Conservation (phyloP, 1,140 invertebrate species). For the Dufourea novaeangliae region DNA sequence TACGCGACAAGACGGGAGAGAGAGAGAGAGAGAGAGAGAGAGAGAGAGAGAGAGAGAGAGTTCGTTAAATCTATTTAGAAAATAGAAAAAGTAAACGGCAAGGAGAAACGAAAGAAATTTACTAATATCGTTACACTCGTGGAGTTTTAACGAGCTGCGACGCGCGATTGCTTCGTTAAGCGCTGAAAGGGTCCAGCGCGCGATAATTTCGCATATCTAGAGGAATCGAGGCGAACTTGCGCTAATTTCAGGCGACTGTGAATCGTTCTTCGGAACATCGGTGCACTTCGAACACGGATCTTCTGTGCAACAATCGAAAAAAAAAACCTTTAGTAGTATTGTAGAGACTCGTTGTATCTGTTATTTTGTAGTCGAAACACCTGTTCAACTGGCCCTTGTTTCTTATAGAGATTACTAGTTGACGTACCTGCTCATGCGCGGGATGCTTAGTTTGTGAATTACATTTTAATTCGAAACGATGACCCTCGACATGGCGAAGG, state of each 20-base stretch:
- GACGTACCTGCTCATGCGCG: no score
- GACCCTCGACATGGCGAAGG: no score
- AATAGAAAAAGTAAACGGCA: neutral
- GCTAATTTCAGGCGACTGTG: conserved; percentile 5
- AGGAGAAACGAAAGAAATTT: neutral
- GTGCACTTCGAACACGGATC: neutral
- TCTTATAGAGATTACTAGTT: no score
- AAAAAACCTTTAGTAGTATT: neutral
- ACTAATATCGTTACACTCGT: neutral
- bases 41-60: no score
- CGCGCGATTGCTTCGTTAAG: conserved; percentile 22
- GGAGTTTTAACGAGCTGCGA: conserved; percentile 34
- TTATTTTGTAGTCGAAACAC: no score
- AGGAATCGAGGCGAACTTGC: neutral
- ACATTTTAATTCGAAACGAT: no score
- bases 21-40: no score
- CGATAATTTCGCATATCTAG: neutral
- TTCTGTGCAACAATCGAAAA: neutral
- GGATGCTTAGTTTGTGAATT: no score
- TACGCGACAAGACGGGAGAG: no score
- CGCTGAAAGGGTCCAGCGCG: neutral
- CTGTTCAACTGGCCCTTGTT: no score
- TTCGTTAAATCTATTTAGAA: conserved; percentile 28
- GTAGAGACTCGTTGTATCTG: neutral
- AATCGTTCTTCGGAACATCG: neutral